These are phyloP conservation scores for Eumeta japonica DNA, from an alignment of 1,140 invertebrate species.

Conservation along the genomic window DNA sequence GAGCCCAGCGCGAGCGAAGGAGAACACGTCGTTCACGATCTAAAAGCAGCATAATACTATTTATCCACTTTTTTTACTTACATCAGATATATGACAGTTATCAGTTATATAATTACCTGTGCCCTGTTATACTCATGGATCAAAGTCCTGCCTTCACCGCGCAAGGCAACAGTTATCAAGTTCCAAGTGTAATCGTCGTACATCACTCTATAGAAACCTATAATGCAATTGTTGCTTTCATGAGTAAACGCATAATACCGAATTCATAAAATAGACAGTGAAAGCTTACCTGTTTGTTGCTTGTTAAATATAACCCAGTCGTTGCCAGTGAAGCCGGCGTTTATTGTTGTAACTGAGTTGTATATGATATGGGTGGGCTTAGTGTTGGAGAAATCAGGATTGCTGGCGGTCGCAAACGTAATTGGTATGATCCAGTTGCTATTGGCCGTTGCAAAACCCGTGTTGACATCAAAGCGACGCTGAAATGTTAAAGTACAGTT, in stretches of 20 bases:
- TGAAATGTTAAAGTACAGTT: constrained; percentile 11
- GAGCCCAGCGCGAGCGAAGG: constrained; percentile 56
- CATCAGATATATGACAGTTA: background rate
- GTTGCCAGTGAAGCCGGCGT: constrained; percentile 23
- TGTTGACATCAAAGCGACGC: constrained; percentile 45
- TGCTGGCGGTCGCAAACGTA: constrained; percentile 46
- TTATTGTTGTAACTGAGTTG: constrained; percentile 19
- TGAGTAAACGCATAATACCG: constrained; percentile 3
- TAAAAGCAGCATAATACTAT: too few species aligned
- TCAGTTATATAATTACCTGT: constrained; percentile 35
- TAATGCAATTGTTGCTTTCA: too few species aligned
- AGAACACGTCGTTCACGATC: constrained; percentile 77
- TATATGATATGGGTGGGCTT: constrained; percentile 32
- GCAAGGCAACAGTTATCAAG: constrained; percentile 57
- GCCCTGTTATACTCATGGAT: constrained; percentile 76
- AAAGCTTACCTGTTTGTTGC: constrained; percentile 55
- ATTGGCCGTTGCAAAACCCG: constrained; percentile 20
- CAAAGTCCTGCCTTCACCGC: constrained; percentile 43
- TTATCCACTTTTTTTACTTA: too few species aligned
- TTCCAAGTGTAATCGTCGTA: constrained; percentile 73
- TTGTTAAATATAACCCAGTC: constrained; percentile 64
- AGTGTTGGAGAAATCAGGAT: constrained; percentile 50
- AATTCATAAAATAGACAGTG: constrained; percentile 4
- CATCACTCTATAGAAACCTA: constrained; percentile 78
- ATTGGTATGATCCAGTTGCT: constrained; percentile 59